Base-by-base conservation (phyloP, 2,888 invertebrate genomes). In the Cloeon dipterum region DNA sequence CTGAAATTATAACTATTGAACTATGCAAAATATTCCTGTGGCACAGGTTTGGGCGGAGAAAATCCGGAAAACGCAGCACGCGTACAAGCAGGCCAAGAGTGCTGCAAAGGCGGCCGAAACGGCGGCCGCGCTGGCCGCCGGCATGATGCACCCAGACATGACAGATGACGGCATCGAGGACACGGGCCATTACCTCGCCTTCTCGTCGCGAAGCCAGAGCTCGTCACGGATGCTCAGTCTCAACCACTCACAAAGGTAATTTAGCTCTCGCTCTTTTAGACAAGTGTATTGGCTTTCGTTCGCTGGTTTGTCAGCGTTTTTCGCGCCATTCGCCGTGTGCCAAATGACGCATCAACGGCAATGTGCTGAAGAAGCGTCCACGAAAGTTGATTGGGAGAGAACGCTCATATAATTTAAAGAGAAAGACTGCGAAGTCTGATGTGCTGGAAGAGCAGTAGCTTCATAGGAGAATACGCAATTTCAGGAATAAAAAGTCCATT, bases 41-140 rank as follows among this genome's bases (percentile, higher is more conserved):
- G n/a, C n/a, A n/a, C 50, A 73, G 67, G 61, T 62, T 34, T 83
- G 81, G 79, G 66, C 74, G 41, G 71, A 72, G 29, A 70, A 74
- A 42, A 58, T 85, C 21, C 63, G 65, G 40, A 76, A 79, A 52
- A 82, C 85, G 2, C 76, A 74, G 55, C 62, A 71, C 44, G 62
- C 75, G n/a, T 77, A 71, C 52, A 57, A 62, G 41, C 64, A 68
- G 50, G 64, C 69, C 33, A 68, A 66, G 49, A 61, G 61, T 44
- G 59, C 52, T 3, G 51, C 46, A 43, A 51, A 39, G 23, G 38
- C 41, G 16, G 42, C 26, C 42, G 37, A 32, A 43, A 42, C 32
- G 47, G 46, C 32, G 45, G 45, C 37, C 45, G 44, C n/a, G 33
- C 39, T 29, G 39, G 38, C 18, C 46, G 49, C 26, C 46, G 45